Base-by-base conservation (phyloP, 1,140 invertebrate species). In the Bombus difficillimus region DNA sequence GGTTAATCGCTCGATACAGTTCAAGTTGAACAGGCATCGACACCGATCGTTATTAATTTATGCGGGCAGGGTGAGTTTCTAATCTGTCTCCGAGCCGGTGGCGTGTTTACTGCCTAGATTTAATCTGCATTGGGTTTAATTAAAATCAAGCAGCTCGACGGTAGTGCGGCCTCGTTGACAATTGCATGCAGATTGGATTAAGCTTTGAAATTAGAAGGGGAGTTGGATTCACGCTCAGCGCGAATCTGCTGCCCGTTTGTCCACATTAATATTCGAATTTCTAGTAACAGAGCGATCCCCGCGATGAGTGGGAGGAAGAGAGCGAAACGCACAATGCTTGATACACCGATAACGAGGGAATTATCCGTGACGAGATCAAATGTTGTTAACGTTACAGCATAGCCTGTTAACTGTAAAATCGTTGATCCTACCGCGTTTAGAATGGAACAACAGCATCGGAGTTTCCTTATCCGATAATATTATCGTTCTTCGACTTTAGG, bases 131-230 rank as follows among this genome's bases (percentile, higher is more conserved):
- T 88, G 86, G 86, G 87, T 90, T 90, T 90, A 90, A 90, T 90
- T 90, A 90, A 90, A 90, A 90, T 90, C 89, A 90, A 90, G 86
- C 89, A 89, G 89, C 83, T 82, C 81, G 69, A 72, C 86, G 83
- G 82, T 74, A 32, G 69, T 71, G 64, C 89, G 83, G 37, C 88
- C 88, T 90, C 85, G 88, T 90, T 90, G 89, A 90, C 89, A 90
- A 90, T 90, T 89, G 89, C 82, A 90, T 89, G 89, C 88, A 90
- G 88, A 90, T 90, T 90, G 89, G 89, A 90, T 90, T 90, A 90
- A 90, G 89, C 82, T 88, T 85, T 72, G 86, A 86, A 90, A 90
- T 90, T 90, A 90, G 89, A 89, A 90, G 62, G 74, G 81, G 86
- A 82, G 77, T 82, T 59, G 81, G 80, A 90, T 90, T 90, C 81